These are phyloP conservation scores for Harpagifer antarcticus DNA, from an alignment of 2,797 vertebrate genomes.

Conservation along the genomic window DNA sequence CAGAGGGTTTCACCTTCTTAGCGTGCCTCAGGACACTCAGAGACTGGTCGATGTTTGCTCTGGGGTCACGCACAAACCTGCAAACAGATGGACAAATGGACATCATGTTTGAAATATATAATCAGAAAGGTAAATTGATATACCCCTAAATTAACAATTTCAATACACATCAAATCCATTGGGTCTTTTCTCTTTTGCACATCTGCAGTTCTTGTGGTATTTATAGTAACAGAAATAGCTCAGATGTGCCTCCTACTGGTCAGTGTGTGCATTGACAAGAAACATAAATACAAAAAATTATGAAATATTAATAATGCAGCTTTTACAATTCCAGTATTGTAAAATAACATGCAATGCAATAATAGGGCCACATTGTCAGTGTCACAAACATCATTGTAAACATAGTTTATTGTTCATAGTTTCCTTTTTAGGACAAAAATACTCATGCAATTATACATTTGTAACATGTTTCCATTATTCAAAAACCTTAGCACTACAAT, in stretches of 20 bases:
- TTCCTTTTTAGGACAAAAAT: not conserved
- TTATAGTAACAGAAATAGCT: not conserved
- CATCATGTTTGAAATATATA: not conserved
- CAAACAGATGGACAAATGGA: slow-evolving; percentile 20
- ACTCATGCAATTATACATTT: not conserved
- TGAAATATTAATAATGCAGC: too few relatives aligned
- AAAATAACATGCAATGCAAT: too few relatives aligned
- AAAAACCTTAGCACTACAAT: not conserved
- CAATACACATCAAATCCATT: not conserved
- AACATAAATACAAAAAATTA: too few relatives aligned
- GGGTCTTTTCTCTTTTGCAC: not conserved
- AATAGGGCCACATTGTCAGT: not conserved
- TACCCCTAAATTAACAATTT: not conserved
- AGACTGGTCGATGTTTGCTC: slow-evolving; percentile 94
- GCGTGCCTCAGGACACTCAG: slow-evolving; percentile 90
- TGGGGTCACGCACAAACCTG: slow-evolving; percentile 93
- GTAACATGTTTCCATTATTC: not conserved
- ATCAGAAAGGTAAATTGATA: not conserved
- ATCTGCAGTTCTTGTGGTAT: not conserved
- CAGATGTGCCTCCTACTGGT: slow-evolving; percentile 62
- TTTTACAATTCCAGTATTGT: too few relatives aligned
- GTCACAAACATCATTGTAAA: not conserved
- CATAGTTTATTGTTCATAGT: too few relatives aligned
- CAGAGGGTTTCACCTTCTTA: slow-evolving; percentile 86
- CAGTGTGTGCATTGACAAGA: slow-evolving; percentile 7